Evolutionary conservation across 2,797 vertebrate species (phyloP), one percentile per base, ranked within the genome.

Genomic region (Enteromius mattozi): DNA sequence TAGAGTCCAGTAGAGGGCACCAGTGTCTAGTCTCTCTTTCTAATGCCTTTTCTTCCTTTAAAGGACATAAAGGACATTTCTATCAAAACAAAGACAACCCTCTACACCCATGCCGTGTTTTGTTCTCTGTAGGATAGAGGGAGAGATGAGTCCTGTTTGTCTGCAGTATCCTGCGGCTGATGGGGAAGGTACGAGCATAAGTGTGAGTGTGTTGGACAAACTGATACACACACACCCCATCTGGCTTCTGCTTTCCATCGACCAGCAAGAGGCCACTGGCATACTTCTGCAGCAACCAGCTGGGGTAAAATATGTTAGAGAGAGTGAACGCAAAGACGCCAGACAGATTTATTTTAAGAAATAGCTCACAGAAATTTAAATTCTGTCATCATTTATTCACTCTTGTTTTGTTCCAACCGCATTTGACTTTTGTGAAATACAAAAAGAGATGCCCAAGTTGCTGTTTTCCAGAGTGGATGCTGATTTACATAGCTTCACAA

Each of bases 201-300:
- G 95, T 89, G 96, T 98, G 90, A 99, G 97, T 80, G 95, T 98
- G 82, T 85, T 98, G 91, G 97, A 99, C 92, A 91, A 96, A 78
- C 95, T 99, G 72, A 96, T 96, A 8, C 96, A 96, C 72, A 98
- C 97, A 6, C 97, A 99, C 88, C 93, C 95, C 0, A 93, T 96
- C 76, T 99, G 97, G 97, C 93, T 99, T 68, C 96, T 98, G 90
- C 95, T 98, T 78, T 88, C 92, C 2, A 89, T 98, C 87, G 95
- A 90, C 6, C 96, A 97, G 63, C 94, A 95, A 19, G 96, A 97
- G 88, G 96, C 96, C 0, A 17, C 86, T 0, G 89, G 88, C 75
- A 93, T 98, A 61, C 93, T 99, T 24, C 94, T 95, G 88, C 82
- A 92, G n/a, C 97, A 98, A 86, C 96, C 96, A 3, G 94, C 96